Evolutionary conservation across 2,888 invertebrate genomes (phyloP), one percentile per base, ranked within the genome.

Genomic region (Venustoraphidia nigricollis): DNA sequence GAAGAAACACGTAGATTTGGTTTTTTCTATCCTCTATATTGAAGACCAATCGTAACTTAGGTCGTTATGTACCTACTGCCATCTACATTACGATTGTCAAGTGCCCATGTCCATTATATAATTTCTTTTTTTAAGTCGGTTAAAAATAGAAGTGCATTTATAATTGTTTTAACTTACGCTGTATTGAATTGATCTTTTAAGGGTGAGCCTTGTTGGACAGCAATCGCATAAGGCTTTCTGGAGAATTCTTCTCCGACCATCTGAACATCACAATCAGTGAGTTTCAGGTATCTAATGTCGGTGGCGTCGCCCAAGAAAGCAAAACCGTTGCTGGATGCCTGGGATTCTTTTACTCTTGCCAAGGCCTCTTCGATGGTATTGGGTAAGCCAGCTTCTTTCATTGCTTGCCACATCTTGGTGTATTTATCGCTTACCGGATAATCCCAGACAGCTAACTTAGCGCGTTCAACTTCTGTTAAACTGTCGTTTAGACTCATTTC

Each of bases 401-500:
- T 97, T 0, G 91, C 90, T 63, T 94, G 90, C 89, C 95, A 95
- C 85, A 98, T 94, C 68, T 96, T 97, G 39, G 94, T 96, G 66
- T 93, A 97, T 62, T 93, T 96, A 67, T 97, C 95, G 59, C 93
- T 93, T 0, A 97, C 94, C 0, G 97, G 97, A 64, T 97, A 97
- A 64, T 97, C 96, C 96, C 96, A 97, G 0, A 97, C 97, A 0
- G 97, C 96, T 11, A 96, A 66, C 64, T 94, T 90, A 0, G 95
- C 89, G 35, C 95, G 73, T 61, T 96, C 93, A 5, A 90, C 78
- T 50, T 92, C 88, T 17, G 83, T 81, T 45, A 96, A 66, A 47
- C 90, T 92, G 66, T 96, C 95, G 64, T 96, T 93, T 17, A 97
- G 68, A 36, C 93, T 93, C 87, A 97, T 92, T 58, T 94, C 91